A percentile compares a stretch with the other conserved stretches of the same genome.
These are phyloP conservation scores for Tricholaema leucomelas DNA, from an alignment of 2,113 vertebrate genomes.

Conservation along the genomic window DNA sequence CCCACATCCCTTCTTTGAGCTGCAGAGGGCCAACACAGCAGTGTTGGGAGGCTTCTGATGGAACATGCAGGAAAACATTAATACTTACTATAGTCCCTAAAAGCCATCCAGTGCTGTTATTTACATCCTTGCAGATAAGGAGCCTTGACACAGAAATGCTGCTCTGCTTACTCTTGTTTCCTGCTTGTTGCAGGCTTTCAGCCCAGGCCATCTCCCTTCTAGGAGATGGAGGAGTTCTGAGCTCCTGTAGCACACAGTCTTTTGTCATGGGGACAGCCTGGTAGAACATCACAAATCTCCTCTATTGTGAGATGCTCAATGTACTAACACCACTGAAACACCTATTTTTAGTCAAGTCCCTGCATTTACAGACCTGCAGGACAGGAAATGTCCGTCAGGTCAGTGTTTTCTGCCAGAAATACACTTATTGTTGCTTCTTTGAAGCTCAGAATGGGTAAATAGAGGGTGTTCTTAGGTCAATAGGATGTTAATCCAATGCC, in stretches of 20 bases:
- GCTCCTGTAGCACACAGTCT: neutral
- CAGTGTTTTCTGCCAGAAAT: neutral
- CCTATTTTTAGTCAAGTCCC: neutral
- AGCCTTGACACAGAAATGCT: neutral
- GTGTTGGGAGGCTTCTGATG: neutral
- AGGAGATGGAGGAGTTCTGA: neutral
- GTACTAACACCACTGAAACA: neutral
- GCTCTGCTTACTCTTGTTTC: neutral
- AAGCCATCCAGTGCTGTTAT: neutral
- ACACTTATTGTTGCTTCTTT: neutral
- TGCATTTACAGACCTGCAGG: neutral
- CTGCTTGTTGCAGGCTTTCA: neutral
- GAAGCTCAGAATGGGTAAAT: neutral
- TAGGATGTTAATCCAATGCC: neutral
- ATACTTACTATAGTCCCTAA: neutral
- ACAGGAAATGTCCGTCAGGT: too few species aligned
- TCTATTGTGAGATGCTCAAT: neutral
- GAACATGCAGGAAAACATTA: neutral
- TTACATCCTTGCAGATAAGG: neutral
- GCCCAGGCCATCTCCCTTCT: neutral
- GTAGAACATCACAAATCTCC: neutral
- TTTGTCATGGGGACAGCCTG: neutral
- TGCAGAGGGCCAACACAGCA: neutral
- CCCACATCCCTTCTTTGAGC: neutral
- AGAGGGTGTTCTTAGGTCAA: neutral